Base-by-base conservation (phyloP, 2,113 vertebrate genomes). In the Corythoichthys intestinalis region DNA sequence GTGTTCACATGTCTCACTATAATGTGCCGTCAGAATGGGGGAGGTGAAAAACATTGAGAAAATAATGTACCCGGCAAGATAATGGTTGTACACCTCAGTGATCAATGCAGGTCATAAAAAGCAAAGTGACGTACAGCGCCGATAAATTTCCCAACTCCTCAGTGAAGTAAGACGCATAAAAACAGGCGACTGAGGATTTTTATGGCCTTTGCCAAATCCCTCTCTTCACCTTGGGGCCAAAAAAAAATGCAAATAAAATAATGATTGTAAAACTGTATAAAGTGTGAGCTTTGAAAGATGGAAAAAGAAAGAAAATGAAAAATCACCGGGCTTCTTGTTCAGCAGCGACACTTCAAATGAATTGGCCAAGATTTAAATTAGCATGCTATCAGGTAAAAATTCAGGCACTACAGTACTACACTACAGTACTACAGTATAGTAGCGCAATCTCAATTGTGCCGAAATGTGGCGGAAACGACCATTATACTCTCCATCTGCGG, bases 61-160 rank as follows among this genome's bases (percentile, higher is more conserved):
- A 46, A 78, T 81, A 83, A 84, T 72, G 73, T 75, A 77, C 74
- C 76, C 52, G 0, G 64, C 34, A 13, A 17, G 49, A 74, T 75
- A 78, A 77, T 73, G 77, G 74, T 78, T 74, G 61, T 78, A 79
- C 85, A 86, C 85, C 82, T 83, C 83, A 77, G 78, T 86, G 85
- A 84, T 87, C 83, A 83, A 80, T 84, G 81, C 69, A 81, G 79
- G 81, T 76, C 80, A 75, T 87, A 85, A 86, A 87, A 76, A 47
- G 64, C 65, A 53, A 56, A n/a, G 70, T 84, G 79, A 83, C 74
- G 71, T 63, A 65, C 65, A 79, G 72, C 70, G 65, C 63, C 71
- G 71, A 81, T 83, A 73, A 76, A 80, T 87, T 72, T 81, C 56
- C 50, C 39, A 2, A 65, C 73, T 73, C 78, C 65, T 79, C 79